Evolutionary conservation across 2,888 invertebrate genomes (phyloP), one percentile per base, ranked within the genome.

Genomic region (Machimus rusticus): DNA sequence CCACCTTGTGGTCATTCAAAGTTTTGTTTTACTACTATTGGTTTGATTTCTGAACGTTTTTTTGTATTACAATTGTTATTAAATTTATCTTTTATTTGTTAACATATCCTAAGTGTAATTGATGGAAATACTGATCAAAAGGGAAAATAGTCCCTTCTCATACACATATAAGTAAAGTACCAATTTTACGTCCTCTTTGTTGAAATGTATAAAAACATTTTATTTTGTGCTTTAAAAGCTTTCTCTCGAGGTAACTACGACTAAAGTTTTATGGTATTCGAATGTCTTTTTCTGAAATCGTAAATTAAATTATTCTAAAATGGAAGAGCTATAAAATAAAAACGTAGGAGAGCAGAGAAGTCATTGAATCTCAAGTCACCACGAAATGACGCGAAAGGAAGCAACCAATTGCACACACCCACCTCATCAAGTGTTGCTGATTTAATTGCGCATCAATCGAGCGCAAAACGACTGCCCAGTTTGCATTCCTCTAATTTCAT

Each of bases 401-500:
- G 9, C 19, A 14, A 37, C 57, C 66, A 66, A 82, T 82, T 82
- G 34, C 34, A 34, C 12, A 81, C 82, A 82, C 66, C 82, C 82
- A 82, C 66, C 23, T 16, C 57, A 31, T 28, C 19, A 55, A 28
- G 55, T 34, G 34, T 51, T 66, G 37, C 57, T 31, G 82, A 82
- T 82, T 82, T 82, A 82, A 82, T 82, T 82, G 82, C 57, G 82
- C 66, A 31, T 82, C 34, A 82, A 82, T 82, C 51, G 37, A 82
- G 28, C 46, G 37, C 66, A 16, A 34, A 84, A 74, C 9, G 43
- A 23, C 57, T 34, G 19, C 19, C n/a, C 81, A 57, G 81, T 81
- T 81, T 51, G 55, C 46, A 34, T 28, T 16, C 55, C 16, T 9
- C 37, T 74, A 46, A 74, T 28, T 31, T 43, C 46, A 43, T 43